Base-by-base conservation (phyloP, 2,888 invertebrate genomes). In the Agrochola litura region DNA sequence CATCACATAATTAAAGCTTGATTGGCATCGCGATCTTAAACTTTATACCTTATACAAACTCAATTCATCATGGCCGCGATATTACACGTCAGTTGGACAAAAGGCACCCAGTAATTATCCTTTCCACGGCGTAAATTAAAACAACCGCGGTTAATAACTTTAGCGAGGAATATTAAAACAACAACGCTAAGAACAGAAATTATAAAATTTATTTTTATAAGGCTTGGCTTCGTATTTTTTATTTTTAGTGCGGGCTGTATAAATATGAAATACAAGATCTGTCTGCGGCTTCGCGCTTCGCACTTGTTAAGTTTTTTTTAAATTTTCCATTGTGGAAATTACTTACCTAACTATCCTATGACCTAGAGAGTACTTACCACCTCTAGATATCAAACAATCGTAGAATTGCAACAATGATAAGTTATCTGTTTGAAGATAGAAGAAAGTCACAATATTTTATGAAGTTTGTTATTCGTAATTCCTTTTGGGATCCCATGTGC, bases 51-150 rank as follows among this genome's bases (percentile, higher is more conserved):
- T 83, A 75, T 43, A 83, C 79, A 86, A 86, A 86, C 80, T 86
- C 76, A 56, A 86, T 84, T 79, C 54, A 84, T 84, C 84, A 86
- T 43, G 64, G 61, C 79, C 41, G 37, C 80, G 73, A 79, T 84
- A 84, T 86, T 84, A 84, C 81, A 84, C 87, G 84, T 86, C 84
- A 86, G 74, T 79, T 75, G 74, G 72, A 86, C 75, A 75, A 84
- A 86, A 86, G 84, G 67, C 49, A 79, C 76, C 88, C 82, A 71
- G 76, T 89, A 81, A 88, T 88, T 88, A 88, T 86, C 78, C 76
- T 89, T 86, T 89, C 89, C 67, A 73, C 88, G 61, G 74, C 69
- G 30, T 77, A 86, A 88, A 88, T 89, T 88, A 89, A 88, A 88
- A 88, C 83, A 78, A 78, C 66, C 79, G 14, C 46, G 12, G 76